Evolutionary conservation across 2,888 invertebrate genomes (phyloP).

Genomic region (Piscicola geometra): DNA sequence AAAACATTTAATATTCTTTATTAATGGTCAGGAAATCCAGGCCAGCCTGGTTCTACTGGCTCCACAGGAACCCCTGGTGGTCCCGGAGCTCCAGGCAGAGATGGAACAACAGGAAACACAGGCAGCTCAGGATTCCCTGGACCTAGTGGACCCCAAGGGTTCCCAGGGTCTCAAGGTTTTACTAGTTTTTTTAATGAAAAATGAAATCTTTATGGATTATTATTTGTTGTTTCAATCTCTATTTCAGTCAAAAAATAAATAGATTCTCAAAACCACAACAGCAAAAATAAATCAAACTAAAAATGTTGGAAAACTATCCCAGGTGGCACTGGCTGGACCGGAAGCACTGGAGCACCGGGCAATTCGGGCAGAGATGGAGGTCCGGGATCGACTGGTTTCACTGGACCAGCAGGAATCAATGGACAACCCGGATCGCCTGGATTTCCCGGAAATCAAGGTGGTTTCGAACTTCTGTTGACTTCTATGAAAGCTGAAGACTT

Average conservation of each 20-base stretch:
- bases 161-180: slow-evolving; percentile 5
- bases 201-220: too few relatives aligned
- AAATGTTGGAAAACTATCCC: too few relatives aligned
- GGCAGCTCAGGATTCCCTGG: slow-evolving; percentile 22
- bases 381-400: slow-evolving; percentile 20
- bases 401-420: slow-evolving; percentile 8
- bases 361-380: not conserved
- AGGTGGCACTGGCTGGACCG: slow-evolving; percentile 45
- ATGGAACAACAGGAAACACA: slow-evolving; percentile 30
- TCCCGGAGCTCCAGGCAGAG: slow-evolving; percentile 24
- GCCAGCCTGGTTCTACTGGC: not conserved
- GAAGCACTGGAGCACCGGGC: not conserved
- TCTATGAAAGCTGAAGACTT: too few relatives aligned
- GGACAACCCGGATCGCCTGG: slow-evolving; percentile 19
- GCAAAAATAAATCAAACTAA: too few relatives aligned
- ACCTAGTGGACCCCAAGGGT: slow-evolving; percentile 1
- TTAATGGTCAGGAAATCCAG: not conserved
- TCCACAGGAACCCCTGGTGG: slow-evolving; percentile 12
- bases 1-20: too few relatives aligned
- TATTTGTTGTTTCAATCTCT: too few relatives aligned
- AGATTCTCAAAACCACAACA: not conserved
- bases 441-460: slow-evolving; percentile 6
- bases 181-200: too few relatives aligned
- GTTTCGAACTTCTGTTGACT: not conserved
- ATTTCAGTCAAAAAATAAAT: too few relatives aligned